phyloP scores from a whole-genome alignment of 2,797 vertebrate species.

The Micropoecilia bifurca region DNA sequence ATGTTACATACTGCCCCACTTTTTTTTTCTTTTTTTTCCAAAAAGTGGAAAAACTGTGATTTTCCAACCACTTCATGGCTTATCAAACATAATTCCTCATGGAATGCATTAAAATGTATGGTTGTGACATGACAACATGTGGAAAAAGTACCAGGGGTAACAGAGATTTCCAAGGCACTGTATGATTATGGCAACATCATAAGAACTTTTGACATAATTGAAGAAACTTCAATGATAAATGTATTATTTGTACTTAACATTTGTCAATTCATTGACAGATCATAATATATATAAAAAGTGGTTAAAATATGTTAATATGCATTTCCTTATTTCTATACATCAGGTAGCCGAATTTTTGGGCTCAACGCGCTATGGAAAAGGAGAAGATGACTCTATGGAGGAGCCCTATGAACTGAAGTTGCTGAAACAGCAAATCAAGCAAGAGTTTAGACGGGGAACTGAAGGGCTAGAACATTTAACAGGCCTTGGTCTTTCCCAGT shows the following conservation, averaged over 20 bases:
- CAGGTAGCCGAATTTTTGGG: constrained; percentile 93
- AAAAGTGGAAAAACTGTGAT: background rate
- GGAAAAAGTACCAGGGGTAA: background rate
- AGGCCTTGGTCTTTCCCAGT: constrained; percentile 90
- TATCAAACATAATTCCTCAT: background rate
- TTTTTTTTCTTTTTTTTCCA: background rate
- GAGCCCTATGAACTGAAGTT: constrained; percentile 98
- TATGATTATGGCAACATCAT: background rate
- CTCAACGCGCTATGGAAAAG: constrained; percentile 91
- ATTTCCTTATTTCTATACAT: constrained; percentile 14
- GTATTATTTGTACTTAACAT: background rate
- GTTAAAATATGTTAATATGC: background rate
- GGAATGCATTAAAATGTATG: background rate
- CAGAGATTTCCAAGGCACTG: background rate
- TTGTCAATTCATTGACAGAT: background rate
- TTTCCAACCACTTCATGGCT: background rate
- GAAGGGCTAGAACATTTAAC: constrained; percentile 94
- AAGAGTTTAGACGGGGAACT: constrained; percentile 95
- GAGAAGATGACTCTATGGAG: constrained; percentile 97
- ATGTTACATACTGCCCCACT: background rate
- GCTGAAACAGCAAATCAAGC: constrained; percentile 98
- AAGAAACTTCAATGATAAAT: background rate
- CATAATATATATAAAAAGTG: background rate
- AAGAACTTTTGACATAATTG: background rate
- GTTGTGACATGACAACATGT: background rate